Conservation (phyloP, 2,888 invertebrate genomes). For the Yponomeuta cagnagella region DNA sequence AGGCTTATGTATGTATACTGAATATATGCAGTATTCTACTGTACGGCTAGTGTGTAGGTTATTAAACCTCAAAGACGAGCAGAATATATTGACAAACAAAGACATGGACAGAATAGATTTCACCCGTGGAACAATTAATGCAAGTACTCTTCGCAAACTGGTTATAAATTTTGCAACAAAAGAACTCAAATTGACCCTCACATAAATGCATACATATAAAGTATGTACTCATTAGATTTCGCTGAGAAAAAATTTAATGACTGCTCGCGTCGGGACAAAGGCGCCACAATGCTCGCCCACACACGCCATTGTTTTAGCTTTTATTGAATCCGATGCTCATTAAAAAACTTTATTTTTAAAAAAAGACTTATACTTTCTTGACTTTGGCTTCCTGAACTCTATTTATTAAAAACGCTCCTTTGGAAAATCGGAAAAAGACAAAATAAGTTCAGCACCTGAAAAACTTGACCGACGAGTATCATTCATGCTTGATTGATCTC, state of each 20-base stretch:
- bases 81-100: no score
- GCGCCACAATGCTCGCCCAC: conserved; percentile 54
- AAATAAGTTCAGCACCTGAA: not conserved
- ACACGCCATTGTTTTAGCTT: conserved; percentile 60
- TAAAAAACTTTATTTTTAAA: conserved; percentile 43
- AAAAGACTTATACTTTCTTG: conserved; percentile 34
- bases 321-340: conserved; percentile 68
- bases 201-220: not conserved
- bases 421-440: not conserved
- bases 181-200: not conserved
- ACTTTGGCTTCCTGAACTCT: conserved; percentile 17
- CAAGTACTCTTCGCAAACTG: not conserved
- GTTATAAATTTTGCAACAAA: not conserved
- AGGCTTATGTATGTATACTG: not conserved
- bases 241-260: conserved; percentile 42
- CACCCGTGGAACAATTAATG: not conserved
- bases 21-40: not conserved
- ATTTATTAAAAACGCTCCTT: conserved; percentile 6
- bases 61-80: not conserved
- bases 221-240: not conserved
- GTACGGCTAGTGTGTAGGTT: not conserved
- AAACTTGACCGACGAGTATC: not conserved
- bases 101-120: not conserved
- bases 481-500: not conserved
- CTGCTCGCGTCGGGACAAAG: conserved; percentile 49